These are phyloP conservation scores for Rhabdomys dilectus DNA, from an alignment of 2,113 vertebrate species.

Conservation along the genomic window DNA sequence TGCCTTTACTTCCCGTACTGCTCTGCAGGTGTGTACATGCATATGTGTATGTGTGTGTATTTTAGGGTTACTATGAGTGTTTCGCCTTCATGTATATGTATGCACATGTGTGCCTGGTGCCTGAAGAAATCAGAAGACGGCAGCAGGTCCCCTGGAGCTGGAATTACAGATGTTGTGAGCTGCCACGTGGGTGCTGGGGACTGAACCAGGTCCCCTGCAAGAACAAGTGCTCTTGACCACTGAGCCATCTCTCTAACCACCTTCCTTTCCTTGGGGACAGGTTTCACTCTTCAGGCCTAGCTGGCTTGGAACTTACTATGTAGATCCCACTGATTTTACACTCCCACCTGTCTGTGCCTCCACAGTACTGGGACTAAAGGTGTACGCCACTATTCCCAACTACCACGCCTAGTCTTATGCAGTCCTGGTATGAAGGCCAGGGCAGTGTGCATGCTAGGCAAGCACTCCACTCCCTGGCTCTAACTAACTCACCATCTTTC, in stretches of 20 bases:
- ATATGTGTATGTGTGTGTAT: background rate
- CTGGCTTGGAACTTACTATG: background rate
- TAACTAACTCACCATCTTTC: background rate
- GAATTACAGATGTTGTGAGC: background rate
- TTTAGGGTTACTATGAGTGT: background rate
- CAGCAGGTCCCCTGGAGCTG: background rate
- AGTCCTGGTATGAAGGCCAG: background rate
- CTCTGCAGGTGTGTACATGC: background rate
- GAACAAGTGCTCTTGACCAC: background rate
- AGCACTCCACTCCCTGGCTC: background rate
- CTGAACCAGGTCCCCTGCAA: background rate
- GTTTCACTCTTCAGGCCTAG: background rate
- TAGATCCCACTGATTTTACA: background rate
- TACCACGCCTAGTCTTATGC: background rate
- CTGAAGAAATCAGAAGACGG: background rate
- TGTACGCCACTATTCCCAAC: background rate
- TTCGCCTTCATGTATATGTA: background rate
- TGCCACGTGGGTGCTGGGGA: background rate
- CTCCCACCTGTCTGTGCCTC: background rate
- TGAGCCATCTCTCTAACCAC: background rate
- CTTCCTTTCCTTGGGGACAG: background rate
- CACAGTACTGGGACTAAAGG: background rate
- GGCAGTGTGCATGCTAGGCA: background rate
- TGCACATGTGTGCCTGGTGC: background rate
- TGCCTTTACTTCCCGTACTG: background rate